Percentiles rank a stretch among this genome's conserved stretches.
phyloP scores from a whole-genome alignment of 1,140 invertebrate genomes.

The Coelopa frigida region DNA sequence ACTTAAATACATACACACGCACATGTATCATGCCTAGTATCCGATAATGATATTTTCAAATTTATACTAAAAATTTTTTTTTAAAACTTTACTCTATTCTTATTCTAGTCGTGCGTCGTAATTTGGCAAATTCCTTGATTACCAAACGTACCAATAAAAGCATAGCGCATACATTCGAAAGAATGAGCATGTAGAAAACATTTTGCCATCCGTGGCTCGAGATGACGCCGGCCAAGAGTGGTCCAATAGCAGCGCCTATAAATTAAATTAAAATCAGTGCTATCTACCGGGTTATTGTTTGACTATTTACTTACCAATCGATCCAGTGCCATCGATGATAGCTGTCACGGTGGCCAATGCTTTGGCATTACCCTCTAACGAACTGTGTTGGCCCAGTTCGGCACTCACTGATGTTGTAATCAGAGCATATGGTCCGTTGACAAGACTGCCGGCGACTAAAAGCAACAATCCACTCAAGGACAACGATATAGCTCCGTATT shows the following conservation, averaged over 20 bases:
- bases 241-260: constrained; percentile 74
- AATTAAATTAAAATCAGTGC: constrained; percentile 44
- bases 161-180: constrained; percentile 71
- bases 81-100: constrained; percentile 33
- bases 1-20: background rate
- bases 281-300: background rate
- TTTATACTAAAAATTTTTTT: too few species aligned
- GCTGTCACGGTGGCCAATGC: constrained; percentile 93
- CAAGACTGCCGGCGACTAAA: constrained; percentile 69
- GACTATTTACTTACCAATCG: constrained; percentile 55
- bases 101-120: constrained; percentile 28
- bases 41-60: too few species aligned
- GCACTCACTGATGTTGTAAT: constrained; percentile 95
- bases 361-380: constrained; percentile 74
- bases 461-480: constrained; percentile 62
- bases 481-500: constrained; percentile 57
- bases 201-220: constrained; percentile 66
- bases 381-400: constrained; percentile 79
- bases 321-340: constrained; percentile 94
- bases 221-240: constrained; percentile 80
- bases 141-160: constrained; percentile 53
- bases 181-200: constrained; percentile 90
- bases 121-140: constrained; percentile 25
- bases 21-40: background rate
- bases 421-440: constrained; percentile 92